A percentile compares a stretch with the other conserved stretches of the same genome.
phyloP scores from a whole-genome alignment of 1,140 invertebrate species.

The Harlomillsia oculata region DNA sequence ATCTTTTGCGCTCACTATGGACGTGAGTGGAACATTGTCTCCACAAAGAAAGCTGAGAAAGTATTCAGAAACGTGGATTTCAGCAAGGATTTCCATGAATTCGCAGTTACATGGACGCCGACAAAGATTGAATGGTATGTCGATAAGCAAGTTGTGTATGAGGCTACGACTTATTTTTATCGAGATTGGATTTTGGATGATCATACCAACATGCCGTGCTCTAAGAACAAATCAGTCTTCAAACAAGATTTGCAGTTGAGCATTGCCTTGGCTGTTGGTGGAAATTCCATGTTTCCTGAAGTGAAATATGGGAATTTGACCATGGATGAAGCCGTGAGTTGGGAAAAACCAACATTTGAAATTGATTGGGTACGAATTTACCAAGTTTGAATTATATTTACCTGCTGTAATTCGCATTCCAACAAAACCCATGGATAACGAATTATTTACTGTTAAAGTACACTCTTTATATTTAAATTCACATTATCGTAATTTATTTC shows the following conservation, averaged over 20 bases:
- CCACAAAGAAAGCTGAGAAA: slow-evolving; percentile 16
- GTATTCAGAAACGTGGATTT: slow-evolving; percentile 21
- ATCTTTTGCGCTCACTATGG: slow-evolving; percentile 23
- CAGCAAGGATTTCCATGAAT: slow-evolving; percentile 29
- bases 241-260: slow-evolving; percentile 13
- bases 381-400: slow-evolving; percentile 8
- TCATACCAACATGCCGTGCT: slow-evolving; percentile 23
- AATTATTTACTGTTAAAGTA: too few species aligned
- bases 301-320: slow-evolving; percentile 17
- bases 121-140: slow-evolving; percentile 26
- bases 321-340: slow-evolving; percentile 17
- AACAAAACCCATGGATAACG: too few species aligned
- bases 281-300: slow-evolving; percentile 23
- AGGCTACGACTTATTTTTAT: slow-evolving; percentile 24
- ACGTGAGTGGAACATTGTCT: slow-evolving; percentile 1
- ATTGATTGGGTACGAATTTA: slow-evolving; percentile 32
- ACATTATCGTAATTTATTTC: too few species aligned
- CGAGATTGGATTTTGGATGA: slow-evolving; percentile 25
- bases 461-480: too few species aligned
- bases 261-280: slow-evolving; percentile 26
- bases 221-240: slow-evolving; percentile 24
- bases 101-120: slow-evolving; percentile 24
- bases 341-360: slow-evolving; percentile 30
- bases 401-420: neutral
- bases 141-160: slow-evolving; percentile 15